Conservation (phyloP, 2,113 vertebrate genomes). For the Neopipo cinnamomea region DNA sequence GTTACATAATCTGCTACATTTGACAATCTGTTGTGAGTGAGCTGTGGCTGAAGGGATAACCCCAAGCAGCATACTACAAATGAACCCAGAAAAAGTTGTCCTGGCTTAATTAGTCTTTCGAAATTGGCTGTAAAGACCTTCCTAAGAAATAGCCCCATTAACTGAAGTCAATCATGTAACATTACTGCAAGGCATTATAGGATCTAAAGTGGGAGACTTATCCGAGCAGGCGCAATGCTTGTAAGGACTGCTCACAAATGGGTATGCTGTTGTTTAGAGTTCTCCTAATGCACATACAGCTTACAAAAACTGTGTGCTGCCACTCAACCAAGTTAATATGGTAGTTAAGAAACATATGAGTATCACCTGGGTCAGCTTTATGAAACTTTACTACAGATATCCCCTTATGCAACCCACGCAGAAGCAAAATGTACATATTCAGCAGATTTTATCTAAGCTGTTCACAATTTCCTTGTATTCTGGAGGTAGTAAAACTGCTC, state of each 20-base stretch:
- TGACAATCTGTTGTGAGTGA: background rate
- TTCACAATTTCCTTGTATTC: background rate
- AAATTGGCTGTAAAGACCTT: background rate
- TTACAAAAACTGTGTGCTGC: background rate
- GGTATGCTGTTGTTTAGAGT: background rate
- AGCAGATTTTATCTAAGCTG: background rate
- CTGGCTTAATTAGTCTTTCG: background rate
- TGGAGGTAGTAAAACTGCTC: background rate
- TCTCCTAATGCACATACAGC: background rate
- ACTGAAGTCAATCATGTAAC: background rate
- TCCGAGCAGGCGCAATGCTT: fast-evolving
- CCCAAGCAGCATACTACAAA: background rate
- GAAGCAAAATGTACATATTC: background rate
- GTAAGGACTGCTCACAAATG: background rate
- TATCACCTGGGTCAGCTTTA: background rate
- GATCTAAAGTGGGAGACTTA: background rate
- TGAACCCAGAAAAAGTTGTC: background rate
- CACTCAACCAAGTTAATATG: background rate
- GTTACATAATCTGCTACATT: background rate
- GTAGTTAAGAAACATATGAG: background rate
- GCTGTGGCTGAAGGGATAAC: background rate
- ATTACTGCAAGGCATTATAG: background rate
- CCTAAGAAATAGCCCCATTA: background rate
- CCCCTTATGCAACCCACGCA: background rate
- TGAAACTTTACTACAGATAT: background rate